phyloP scores from a whole-genome alignment of 1,140 invertebrate species.

The Amyelois transitella region DNA sequence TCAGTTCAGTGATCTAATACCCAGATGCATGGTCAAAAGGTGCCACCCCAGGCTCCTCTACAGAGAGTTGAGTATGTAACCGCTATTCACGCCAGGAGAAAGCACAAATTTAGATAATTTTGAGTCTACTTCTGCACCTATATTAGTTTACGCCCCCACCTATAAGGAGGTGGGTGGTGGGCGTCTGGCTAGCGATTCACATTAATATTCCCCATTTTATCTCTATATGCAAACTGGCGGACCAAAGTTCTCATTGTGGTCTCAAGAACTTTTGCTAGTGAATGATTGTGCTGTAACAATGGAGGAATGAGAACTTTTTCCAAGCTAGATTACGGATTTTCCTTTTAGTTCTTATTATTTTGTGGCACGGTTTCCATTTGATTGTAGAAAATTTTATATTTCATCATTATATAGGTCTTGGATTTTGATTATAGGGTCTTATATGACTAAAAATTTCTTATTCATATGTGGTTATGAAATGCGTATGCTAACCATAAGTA shows the following conservation, averaged over 20 bases:
- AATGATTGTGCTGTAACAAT: conserved; percentile 72
- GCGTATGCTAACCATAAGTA: no score
- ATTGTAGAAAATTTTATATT: background rate
- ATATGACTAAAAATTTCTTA: no score
- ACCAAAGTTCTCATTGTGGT: conserved; percentile 68
- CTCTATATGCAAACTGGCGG: conserved; percentile 74
- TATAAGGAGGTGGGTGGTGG: conserved; percentile 18
- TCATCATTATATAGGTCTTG: no score
- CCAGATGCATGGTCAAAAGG: no score
- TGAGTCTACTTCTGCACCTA: background rate
- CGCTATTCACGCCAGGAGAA: no score
- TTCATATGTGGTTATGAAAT: no score
- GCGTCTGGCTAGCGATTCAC: conserved; percentile 39
- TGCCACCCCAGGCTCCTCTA: no score
- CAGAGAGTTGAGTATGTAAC: no score
- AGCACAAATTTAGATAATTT: no score
- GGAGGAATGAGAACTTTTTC: conserved; percentile 56
- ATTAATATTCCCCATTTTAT: conserved; percentile 75
- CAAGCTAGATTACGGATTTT: conserved; percentile 9
- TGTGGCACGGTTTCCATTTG: background rate
- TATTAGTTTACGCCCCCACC: conserved; percentile 3
- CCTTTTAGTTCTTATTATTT: conserved; percentile 2
- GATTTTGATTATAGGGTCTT: no score
- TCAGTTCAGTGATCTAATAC: no score
- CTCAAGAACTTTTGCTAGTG: conserved; percentile 51